phyloP scores from a whole-genome alignment of 2,888 invertebrate species.

The Polydrusus tereticollis region DNA sequence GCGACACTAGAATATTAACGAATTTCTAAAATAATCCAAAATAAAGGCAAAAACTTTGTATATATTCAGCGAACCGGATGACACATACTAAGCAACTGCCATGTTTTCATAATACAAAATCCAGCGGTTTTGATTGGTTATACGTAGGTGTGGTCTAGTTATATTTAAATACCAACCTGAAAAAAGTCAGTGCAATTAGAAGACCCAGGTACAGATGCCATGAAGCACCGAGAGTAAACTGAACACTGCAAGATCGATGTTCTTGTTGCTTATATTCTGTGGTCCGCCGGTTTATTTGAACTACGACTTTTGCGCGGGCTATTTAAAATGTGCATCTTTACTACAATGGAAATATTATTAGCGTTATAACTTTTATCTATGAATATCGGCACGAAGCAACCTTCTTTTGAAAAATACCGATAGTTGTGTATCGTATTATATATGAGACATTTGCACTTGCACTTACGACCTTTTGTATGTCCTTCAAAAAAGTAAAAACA shows the following conservation, averaged over 20 bases:
- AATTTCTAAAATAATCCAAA: slow-evolving; percentile 13
- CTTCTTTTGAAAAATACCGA: too few relatives aligned
- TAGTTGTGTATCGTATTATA: too few relatives aligned
- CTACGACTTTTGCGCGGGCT: neutral
- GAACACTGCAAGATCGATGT: too few relatives aligned
- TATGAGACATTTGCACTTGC: too few relatives aligned
- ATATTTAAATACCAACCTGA: neutral
- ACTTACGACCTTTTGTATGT: neutral
- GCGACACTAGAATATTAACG: neutral
- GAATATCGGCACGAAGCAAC: too few relatives aligned
- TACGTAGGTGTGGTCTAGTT: slow-evolving; percentile 29
- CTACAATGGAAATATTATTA: neutral
- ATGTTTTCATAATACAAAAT: slow-evolving; percentile 38
- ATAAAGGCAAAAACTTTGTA: slow-evolving; percentile 7
- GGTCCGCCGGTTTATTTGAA: neutral
- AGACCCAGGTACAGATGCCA: too few relatives aligned
- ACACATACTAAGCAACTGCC: slow-evolving; percentile 33
- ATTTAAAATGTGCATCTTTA: too few relatives aligned
- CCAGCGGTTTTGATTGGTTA: slow-evolving; percentile 30
- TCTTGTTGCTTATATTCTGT: too few relatives aligned
- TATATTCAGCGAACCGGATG: slow-evolving; percentile 10
- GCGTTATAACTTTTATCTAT: neutral
- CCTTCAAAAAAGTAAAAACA: too few relatives aligned
- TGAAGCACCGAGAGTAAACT: too few relatives aligned
- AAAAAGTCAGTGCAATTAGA: neutral